Base-by-base conservation (phyloP, 2,797 vertebrate species). In the Monodelphis domestica region DNA sequence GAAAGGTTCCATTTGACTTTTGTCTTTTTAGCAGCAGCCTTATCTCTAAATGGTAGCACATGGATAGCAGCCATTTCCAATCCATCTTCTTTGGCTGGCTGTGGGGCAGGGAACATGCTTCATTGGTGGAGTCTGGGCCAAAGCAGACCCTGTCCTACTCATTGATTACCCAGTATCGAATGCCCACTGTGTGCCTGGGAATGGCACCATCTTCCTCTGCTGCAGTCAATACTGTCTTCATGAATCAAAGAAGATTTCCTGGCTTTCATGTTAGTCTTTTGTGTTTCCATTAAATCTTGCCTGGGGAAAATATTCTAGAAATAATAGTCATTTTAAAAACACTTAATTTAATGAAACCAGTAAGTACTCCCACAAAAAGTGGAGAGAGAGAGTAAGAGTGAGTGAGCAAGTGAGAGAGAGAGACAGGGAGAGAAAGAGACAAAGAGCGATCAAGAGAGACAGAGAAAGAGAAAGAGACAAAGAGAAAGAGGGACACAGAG, bases 41-140 rank as follows among this genome's bases (percentile, higher is more conserved):
- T 92, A 63, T 50, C 53, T 91, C 59, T 89, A 70, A 57, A 89
- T 91, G 21, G 0, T 11, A 93, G 50, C 53, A 54, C 88, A 53
- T 89, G 33, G n/a, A 91, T 54, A 93, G 57, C 89, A 89, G 54
- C 91, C 26, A 1, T 70, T 90, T 91, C 91, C 89, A 93, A 14
- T 54, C 90, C 50, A 38, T 57, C 88, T 33, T 90, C 87, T 91
- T 92, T 45, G 50, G 54, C 2, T 30, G 33, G 12, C 84, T 92
- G 11, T 30, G 26, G 90, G 53, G 5, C 87, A 53, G 50, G 26
- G n/a, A 92, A 1, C 30, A 53, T 50, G 51, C 87, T 92, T 94
- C 93, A 91, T 95, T 90, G 91, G 59, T 53, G 56, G 90, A 95
- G 91, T 50, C 70, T 29, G 11, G 50, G 91, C 90, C 92, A 95